Base-by-base conservation (phyloP, 2,113 vertebrate genomes). In the Callocephalon fimbriatum region DNA sequence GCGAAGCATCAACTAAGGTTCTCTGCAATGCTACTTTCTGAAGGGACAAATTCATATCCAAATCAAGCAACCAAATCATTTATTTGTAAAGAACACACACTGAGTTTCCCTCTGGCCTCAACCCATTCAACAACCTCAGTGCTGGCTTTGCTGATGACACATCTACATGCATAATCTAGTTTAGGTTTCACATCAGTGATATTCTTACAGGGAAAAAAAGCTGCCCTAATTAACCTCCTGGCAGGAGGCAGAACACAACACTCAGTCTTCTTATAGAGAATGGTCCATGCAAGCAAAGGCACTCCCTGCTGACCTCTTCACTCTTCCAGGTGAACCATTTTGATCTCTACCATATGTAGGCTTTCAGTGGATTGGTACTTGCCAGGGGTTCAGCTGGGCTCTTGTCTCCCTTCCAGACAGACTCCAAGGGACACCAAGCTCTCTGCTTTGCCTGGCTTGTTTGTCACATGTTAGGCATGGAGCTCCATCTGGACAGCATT, bases 21-120 rank as follows among this genome's bases (percentile, higher is more conserved):
- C 82, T 90, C 72, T 42, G 65, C 31, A 45, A 48, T 21, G 56
- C 7, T 63, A 47, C 73, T 86, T 94, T 95, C 15, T 84, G 79
- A 97, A 95, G 48, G 65, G 77, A 94, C 65, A 87, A 87, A 84
- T 58, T 71, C 72, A 74, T 10, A 31, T 19, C 75, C 67, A 91
- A 90, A 88, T 67, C 79, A 88, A 88, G 76, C 19, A 78, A 80
- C 27, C 37, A 63, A 89, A 62, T 40, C 0, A 75, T 61, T 82
- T 93, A 48, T 56, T 86, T 90, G 88, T 84, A 61, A 91, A 89
- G 86, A 81, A 81, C 68, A 84, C 47, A 84, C 21, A 71, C 12
- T 3, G 38, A 91, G 51, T 8, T 51, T 59, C 25, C 35, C 47
- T 47, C n/a, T 12, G 9, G 75, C 31, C 47, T 88, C 67, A 67